Percentiles rank a stretch among this genome's conserved stretches.
Evolutionary conservation across 2,797 vertebrate species (phyloP).

Genomic region (Pseudocheirus occidentalis): DNA sequence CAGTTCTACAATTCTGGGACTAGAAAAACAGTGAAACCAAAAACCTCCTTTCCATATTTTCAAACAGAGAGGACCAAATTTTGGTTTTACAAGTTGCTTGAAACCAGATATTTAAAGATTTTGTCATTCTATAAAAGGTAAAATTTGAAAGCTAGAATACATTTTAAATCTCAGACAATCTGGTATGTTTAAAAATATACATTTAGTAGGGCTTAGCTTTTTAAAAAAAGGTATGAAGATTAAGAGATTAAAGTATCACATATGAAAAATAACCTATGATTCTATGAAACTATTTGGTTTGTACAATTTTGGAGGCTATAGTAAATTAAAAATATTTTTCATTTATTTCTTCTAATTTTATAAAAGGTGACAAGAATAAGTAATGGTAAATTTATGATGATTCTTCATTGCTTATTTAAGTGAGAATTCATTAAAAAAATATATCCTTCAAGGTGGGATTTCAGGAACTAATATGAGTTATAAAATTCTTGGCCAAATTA

Average conservation of each 20-base stretch:
- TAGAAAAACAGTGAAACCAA: not conserved
- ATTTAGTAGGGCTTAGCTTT: not conserved
- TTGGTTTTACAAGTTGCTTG: conserved; percentile 11
- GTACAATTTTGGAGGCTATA: not conserved
- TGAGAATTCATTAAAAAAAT: not conserved
- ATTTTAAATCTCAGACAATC: not conserved
- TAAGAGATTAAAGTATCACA: not conserved
- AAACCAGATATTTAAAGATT: not conserved
- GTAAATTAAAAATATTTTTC: not conserved
- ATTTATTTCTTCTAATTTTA: conserved; percentile 21
- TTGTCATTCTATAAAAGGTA: conserved; percentile 8
- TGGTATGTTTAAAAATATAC: not conserved
- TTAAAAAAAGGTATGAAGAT: not conserved
- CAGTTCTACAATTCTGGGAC: not conserved
- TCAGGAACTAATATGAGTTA: not conserved
- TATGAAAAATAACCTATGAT: not conserved
- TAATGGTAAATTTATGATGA: not conserved
- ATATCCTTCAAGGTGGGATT: not conserved
- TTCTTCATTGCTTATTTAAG: not conserved
- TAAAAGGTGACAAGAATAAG: conserved; percentile 3
- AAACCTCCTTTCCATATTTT: conserved; percentile 14
- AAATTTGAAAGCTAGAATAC: not conserved
- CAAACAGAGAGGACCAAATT: not conserved
- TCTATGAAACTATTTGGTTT: not conserved
- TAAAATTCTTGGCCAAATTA: not conserved